Percentiles rank a stretch among this genome's conserved stretches.
Evolutionary conservation across 2,113 vertebrate genomes (phyloP).

Genomic region (Telmatochromis sp.): DNA sequence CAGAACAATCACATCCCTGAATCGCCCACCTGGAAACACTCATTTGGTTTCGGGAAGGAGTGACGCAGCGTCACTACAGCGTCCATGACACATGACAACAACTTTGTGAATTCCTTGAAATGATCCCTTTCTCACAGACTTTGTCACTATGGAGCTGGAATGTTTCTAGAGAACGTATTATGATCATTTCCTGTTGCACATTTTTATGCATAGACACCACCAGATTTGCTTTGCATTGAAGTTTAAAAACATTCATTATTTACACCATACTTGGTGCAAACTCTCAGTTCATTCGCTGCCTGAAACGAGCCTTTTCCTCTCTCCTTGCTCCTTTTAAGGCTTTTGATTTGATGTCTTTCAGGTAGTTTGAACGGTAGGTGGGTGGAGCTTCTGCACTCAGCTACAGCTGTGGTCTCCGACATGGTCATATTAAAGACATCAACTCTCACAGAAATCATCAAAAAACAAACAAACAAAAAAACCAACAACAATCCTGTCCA

Average conservation of each 20-base stretch:
- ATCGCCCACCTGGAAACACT: background rate
- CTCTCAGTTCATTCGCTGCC: background rate
- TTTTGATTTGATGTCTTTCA: background rate
- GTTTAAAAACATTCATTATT: background rate
- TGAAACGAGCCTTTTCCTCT: background rate
- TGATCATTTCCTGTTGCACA: background rate
- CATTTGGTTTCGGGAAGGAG: background rate
- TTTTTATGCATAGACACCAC: background rate
- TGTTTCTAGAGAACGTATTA: background rate
- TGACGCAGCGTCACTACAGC: background rate
- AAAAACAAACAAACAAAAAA: background rate
- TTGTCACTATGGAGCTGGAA: background rate
- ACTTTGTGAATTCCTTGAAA: background rate
- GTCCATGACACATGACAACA: background rate
- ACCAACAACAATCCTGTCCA: background rate
- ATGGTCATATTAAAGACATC: background rate
- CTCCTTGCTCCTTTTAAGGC: background rate
- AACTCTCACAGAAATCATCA: background rate
- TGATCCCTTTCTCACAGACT: background rate
- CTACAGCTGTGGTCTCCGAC: background rate
- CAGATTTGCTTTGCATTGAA: background rate
- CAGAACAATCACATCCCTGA: background rate
- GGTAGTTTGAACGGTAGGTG: background rate
- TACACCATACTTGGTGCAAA: background rate
- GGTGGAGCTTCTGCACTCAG: background rate